Evolutionary conservation across 2,797 vertebrate species (phyloP).

Genomic region (Peromyscus melanophrys): DNA sequence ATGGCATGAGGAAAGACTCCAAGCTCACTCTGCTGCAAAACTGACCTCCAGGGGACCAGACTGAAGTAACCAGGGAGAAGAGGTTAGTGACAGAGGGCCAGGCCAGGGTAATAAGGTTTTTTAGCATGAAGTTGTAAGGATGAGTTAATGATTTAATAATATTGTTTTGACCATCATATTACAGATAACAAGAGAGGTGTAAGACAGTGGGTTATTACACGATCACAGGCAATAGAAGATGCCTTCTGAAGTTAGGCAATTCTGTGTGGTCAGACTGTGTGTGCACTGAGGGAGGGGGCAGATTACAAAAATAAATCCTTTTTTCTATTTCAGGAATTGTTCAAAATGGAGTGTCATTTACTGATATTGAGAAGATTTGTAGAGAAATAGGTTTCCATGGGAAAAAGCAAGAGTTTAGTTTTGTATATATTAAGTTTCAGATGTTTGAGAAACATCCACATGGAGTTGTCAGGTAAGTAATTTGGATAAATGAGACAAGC

Average conservation of each 20-base stretch:
- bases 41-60: no score
- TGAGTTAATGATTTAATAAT: neutral
- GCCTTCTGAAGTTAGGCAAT: neutral
- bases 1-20: rapidly evolving
- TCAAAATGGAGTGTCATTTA: slow-evolving; percentile 13
- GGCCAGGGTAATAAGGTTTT: neutral
- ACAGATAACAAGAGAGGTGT: neutral
- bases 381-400: slow-evolving; percentile 50
- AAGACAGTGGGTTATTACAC: rapidly evolving
- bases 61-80: neutral
- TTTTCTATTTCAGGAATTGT: neutral
- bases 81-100: no score
- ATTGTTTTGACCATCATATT: neutral
- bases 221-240: neutral
- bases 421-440: slow-evolving; percentile 16
- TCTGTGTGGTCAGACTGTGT: neutral
- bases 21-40: neutral
- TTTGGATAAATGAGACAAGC: slow-evolving; percentile 75
- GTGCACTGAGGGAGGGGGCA: neutral
- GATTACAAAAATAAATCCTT: neutral
- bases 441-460: neutral
- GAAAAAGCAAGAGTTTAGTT: slow-evolving; percentile 42
- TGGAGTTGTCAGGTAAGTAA: slow-evolving; percentile 60
- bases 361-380: neutral
- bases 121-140: neutral